Conservation (phyloP, 1,140 invertebrate genomes). For the Drosophila guanche region DNA sequence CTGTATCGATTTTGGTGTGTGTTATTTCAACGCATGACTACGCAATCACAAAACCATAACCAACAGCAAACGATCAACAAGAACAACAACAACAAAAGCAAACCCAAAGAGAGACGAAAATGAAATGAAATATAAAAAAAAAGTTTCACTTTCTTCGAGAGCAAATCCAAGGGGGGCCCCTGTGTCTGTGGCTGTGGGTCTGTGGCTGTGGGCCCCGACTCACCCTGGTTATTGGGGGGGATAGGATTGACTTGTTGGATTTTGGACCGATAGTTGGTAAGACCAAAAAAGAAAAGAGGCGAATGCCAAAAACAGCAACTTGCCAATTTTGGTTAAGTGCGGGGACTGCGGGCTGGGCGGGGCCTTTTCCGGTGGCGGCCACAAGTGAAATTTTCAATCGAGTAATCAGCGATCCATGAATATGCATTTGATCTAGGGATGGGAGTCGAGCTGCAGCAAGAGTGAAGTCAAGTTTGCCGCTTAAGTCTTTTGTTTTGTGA, state of each 20-base stretch:
- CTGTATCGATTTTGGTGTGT: slow-evolving; percentile 13
- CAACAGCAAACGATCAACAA: slow-evolving; percentile 38
- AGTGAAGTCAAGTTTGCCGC: slow-evolving; percentile 43
- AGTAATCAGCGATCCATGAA: slow-evolving; percentile 50
- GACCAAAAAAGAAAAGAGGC: slow-evolving; percentile 19
- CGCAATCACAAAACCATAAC: slow-evolving; percentile 54
- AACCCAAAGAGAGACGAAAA: slow-evolving; percentile 29
- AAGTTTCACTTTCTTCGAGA: slow-evolving; percentile 78
- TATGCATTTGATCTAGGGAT: slow-evolving; percentile 45
- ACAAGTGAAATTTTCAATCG: slow-evolving; percentile 56
- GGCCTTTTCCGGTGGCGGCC: slow-evolving; percentile 48
- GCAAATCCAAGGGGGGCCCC: slow-evolving; percentile 8
- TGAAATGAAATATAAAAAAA: slow-evolving; percentile 31
- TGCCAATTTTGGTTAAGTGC: slow-evolving; percentile 47
- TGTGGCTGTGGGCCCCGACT: too few relatives aligned
- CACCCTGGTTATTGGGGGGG: too few relatives aligned
- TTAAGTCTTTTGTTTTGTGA: slow-evolving; percentile 59
- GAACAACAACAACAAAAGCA: slow-evolving; percentile 44
- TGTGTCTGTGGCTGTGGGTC: too few relatives aligned
- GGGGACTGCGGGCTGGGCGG: slow-evolving; percentile 6
- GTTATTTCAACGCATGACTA: slow-evolving; percentile 47
- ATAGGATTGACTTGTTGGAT: slow-evolving; percentile 37
- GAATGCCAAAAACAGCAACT: slow-evolving; percentile 43
- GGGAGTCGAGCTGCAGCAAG: slow-evolving; percentile 17
- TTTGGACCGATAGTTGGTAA: slow-evolving; percentile 34